Base-by-base conservation (phyloP, 2,113 vertebrate species). In the Theristicus caerulescens region DNA sequence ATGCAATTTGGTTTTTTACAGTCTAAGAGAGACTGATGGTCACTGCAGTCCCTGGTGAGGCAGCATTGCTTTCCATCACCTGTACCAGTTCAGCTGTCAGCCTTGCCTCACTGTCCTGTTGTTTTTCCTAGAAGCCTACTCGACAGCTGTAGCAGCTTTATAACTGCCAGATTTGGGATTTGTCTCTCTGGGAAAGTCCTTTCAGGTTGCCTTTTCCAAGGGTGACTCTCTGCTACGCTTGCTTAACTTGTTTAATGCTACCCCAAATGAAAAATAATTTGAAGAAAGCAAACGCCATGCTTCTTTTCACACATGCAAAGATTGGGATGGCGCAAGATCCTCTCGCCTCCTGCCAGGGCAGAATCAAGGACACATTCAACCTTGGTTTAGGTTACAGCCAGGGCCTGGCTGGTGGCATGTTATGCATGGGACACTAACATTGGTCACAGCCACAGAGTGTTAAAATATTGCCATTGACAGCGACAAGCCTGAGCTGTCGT, bases 91-190 rank as follows among this genome's bases (percentile, higher is more conserved):
- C 92, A 97, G 86, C 95, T 94, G 86, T 94, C 88, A 86, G 49
- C 86, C 72, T 49, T 65, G 86, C 44, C 77, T 79, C 0, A 0
- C 64, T 74, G 52, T 91, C 86, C 92, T 84, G 77, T 91, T 96
- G 72, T 92, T 92, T 92, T 96, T 96, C 94, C 94, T 94, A 96
- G 93, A 96, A 96, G 73, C 93, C 70, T 51, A 67, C 66, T 47
- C 3, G 2, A 85, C 88, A 96, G 91, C 91, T 95, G 86, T 84
- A 87, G 85, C 40, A 73, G 83, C 80, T 94, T 96, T 82, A 6
- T 84, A 87, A 84, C 95, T 94, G 88, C 77, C 88, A 79, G 49
- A 76, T 54, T 70, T 1, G 0, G 46, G 58, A 80, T 5, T 44
- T 34, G 52, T 36, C 82, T 92, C 57, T 52, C 86, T 91, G 46